Conservation (phyloP, 2,888 invertebrate genomes). For the Epirrhoe tristata region DNA sequence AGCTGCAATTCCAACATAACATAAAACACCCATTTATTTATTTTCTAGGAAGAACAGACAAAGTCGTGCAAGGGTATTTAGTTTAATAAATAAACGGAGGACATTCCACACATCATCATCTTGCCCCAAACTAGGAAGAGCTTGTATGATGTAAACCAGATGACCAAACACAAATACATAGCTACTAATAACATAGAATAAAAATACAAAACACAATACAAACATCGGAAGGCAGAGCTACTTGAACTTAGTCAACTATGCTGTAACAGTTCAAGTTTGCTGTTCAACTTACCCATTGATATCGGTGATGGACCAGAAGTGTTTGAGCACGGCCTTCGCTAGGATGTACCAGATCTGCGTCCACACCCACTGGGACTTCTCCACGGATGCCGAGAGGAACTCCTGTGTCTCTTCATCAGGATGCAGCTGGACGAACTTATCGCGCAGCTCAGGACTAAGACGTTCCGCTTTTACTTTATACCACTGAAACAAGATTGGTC, state of each 20-base stretch:
- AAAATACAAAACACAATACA: no score
- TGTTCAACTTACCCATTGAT: constrained; percentile 93
- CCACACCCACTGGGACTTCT: constrained; percentile 94
- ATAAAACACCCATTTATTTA: neutral
- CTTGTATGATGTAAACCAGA: no score
- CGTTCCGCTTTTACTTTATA: constrained; percentile 87
- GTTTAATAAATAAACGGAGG: no score
- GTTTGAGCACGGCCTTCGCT: constrained; percentile 92
- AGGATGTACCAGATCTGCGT: constrained; percentile 96
- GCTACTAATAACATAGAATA: no score
- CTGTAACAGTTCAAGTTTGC: no score
- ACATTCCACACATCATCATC: no score
- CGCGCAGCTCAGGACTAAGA: constrained; percentile 81
- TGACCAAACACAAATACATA: no score
- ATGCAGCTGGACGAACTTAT: constrained; percentile 87
- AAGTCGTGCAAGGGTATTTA: no score
- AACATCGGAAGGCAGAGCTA: neutral
- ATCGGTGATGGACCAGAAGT: constrained; percentile 97
- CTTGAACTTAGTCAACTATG: neutral
- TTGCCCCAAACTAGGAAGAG: no score
- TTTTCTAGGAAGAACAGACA: no score
- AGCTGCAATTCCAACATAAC: neutral
- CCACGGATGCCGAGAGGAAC: constrained; percentile 90
- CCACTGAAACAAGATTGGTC: constrained; percentile 86
- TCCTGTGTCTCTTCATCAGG: constrained; percentile 90